Evolutionary conservation across 2,797 vertebrate species (phyloP).

Genomic region (Pseudomugil gertrudae): DNA sequence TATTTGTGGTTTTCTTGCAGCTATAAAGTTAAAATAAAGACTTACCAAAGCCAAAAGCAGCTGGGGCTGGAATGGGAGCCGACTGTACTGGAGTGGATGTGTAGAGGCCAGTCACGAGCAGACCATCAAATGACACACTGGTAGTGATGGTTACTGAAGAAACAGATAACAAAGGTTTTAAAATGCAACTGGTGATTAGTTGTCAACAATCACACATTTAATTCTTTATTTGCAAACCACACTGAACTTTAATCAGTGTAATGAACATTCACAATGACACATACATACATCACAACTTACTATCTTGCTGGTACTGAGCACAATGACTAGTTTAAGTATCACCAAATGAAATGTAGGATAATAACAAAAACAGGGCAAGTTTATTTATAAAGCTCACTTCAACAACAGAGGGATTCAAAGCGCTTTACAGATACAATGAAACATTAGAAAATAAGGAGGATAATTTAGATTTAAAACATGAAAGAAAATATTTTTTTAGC

Average conservation of each 20-base stretch:
- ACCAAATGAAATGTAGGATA: slow-evolving; percentile 35
- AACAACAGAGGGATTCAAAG: too few species aligned
- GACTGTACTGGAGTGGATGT: slow-evolving; percentile 95
- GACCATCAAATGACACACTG: slow-evolving; percentile 94
- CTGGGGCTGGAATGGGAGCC: slow-evolving; percentile 91
- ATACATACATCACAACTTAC: slow-evolving; percentile 10
- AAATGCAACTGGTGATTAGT: slow-evolving; percentile 12
- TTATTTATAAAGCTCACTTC: too few species aligned
- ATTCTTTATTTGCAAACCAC: slow-evolving; percentile 16
- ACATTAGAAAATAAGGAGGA: too few species aligned
- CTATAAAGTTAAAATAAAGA: slow-evolving; percentile 37
- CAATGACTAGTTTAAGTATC: slow-evolving; percentile 42
- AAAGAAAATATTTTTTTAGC: too few species aligned
- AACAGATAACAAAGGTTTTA: slow-evolving; percentile 49
- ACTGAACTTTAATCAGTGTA: slow-evolving; percentile 35
- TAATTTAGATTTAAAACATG: too few species aligned
- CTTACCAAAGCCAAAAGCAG: slow-evolving; percentile 96
- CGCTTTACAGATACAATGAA: too few species aligned
- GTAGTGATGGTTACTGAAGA: slow-evolving; percentile 93
- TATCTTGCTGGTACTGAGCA: slow-evolving; percentile 44
- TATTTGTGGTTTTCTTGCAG: slow-evolving; percentile 30
- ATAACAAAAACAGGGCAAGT: slow-evolving; percentile 9
- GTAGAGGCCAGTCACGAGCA: slow-evolving; percentile 96
- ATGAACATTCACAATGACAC: slow-evolving; percentile 6
- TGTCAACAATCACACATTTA: slow-evolving; percentile 32